Percentiles rank a stretch among this genome's conserved stretches.
Evolutionary conservation across 2,888 invertebrate genomes (phyloP).

Genomic region (Germaria angustata): DNA sequence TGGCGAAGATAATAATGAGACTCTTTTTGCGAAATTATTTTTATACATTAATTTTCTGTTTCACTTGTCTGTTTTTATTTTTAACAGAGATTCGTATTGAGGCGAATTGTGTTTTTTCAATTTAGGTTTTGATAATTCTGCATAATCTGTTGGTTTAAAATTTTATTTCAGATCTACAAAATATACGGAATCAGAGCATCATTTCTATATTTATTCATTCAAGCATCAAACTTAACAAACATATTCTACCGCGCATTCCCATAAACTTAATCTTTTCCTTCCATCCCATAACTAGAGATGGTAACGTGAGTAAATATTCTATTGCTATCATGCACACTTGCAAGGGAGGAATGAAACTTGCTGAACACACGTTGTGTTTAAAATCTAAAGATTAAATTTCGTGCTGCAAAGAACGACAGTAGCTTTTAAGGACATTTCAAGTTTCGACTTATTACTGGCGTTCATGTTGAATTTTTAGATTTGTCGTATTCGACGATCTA

Average conservation of each 20-base stretch:
- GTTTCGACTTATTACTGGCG: too few species aligned
- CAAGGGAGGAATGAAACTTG: too few species aligned
- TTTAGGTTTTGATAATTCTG: slow-evolving; percentile 3
- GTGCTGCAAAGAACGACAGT: too few species aligned
- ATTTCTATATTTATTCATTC: slow-evolving; percentile 61
- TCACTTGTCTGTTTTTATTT: neutral
- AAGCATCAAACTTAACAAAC: slow-evolving; percentile 46
- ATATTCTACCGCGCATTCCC: slow-evolving; percentile 33
- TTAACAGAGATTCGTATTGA: slow-evolving; percentile 37
- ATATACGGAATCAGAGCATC: slow-evolving; percentile 53
- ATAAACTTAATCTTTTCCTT: slow-evolving; percentile 1
- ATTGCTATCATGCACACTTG: neutral
- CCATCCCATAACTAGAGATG: neutral
- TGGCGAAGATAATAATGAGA: slow-evolving; percentile 11
- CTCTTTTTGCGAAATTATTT: slow-evolving; percentile 29
- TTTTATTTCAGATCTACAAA: slow-evolving; percentile 20
- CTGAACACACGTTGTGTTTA: too few species aligned
- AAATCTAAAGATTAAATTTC: too few species aligned
- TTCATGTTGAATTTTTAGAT: too few species aligned
- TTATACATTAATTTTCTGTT: neutral
- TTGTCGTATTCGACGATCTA: too few species aligned
- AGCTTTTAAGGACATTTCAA: too few species aligned
- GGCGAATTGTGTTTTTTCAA: slow-evolving; percentile 1
- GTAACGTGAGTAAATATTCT: neutral
- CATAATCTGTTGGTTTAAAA: slow-evolving; percentile 4